These are phyloP conservation scores for Perccottus glenii DNA, from an alignment of 2,113 vertebrate species.

Conservation along the genomic window DNA sequence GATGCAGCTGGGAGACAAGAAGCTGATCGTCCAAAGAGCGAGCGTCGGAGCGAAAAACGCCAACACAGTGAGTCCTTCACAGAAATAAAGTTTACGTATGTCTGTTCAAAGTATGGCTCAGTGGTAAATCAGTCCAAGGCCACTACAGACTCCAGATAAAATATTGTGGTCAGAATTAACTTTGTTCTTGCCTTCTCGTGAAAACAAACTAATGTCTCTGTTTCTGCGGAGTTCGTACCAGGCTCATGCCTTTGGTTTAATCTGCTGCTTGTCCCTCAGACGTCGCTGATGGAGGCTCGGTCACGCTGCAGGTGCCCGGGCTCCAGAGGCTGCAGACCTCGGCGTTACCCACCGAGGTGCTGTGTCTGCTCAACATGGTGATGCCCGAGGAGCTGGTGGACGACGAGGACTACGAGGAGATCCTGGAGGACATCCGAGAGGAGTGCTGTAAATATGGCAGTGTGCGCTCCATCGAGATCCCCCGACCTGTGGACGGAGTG, in stretches of 20 bases:
- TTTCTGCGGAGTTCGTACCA: background rate
- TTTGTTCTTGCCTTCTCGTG: no score
- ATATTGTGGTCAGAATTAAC: no score
- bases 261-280: conserved; percentile 32
- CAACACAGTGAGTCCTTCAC: conserved; percentile 67
- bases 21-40: conserved; percentile 81
- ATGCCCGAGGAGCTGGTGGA: conserved; percentile 82
- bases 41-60: conserved; percentile 81
- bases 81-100: no score
- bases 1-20: conserved; percentile 84
- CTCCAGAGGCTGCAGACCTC: conserved; percentile 77
- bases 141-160: no score
- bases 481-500: conserved; percentile 75
- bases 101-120: no score
- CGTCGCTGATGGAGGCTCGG: conserved; percentile 74
- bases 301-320: conserved; percentile 79
- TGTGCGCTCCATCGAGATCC: conserved; percentile 81
- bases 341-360: conserved; percentile 74
- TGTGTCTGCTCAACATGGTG: conserved; percentile 83
- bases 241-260: no score
- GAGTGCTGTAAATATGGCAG: conserved; percentile 83
- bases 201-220: no score
- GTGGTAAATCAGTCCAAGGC: no score
- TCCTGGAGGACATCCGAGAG: conserved; percentile 81
- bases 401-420: conserved; percentile 83